Evolutionary conservation across 2,797 vertebrate genomes (phyloP).

Genomic region (Chelonia mydas): DNA sequence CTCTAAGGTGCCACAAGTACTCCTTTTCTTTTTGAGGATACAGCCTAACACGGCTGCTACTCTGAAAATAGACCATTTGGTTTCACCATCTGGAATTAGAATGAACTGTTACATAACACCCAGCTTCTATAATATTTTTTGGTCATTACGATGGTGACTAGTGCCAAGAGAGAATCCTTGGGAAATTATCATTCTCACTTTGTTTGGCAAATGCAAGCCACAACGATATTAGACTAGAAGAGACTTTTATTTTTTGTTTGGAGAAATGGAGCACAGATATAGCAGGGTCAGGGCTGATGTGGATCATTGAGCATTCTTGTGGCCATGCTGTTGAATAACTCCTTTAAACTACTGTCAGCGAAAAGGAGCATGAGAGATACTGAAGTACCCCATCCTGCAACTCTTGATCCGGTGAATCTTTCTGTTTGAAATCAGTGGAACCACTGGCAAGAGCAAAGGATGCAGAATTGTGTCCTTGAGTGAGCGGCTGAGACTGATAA

Average conservation of each 20-base stretch:
- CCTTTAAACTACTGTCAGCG: neutral
- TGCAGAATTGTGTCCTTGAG: neutral
- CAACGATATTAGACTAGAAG: neutral
- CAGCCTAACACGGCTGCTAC: too few relatives aligned
- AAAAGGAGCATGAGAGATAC: neutral
- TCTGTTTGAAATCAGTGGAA: neutral
- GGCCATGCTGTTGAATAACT: neutral
- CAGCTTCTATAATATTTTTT: neutral
- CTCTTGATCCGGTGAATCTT: neutral
- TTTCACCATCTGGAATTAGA: constrained; percentile 35
- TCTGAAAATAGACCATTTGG: neutral
- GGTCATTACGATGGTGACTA: neutral
- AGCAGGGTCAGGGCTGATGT: neutral
- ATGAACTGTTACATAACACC: neutral
- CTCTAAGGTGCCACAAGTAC: too few relatives aligned
- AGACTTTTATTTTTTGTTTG: neutral
- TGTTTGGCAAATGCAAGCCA: neutral
- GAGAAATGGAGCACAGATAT: neutral
- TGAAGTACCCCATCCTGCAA: neutral
- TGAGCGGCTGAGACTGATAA: neutral
- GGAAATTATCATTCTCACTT: neutral
- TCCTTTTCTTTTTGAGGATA: too few relatives aligned
- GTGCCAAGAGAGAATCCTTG: neutral
- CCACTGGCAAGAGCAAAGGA: neutral
- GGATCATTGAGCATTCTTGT: neutral